Conservation (phyloP, 2,113 vertebrate species). For the Petrocephalus microphthalmus region DNA sequence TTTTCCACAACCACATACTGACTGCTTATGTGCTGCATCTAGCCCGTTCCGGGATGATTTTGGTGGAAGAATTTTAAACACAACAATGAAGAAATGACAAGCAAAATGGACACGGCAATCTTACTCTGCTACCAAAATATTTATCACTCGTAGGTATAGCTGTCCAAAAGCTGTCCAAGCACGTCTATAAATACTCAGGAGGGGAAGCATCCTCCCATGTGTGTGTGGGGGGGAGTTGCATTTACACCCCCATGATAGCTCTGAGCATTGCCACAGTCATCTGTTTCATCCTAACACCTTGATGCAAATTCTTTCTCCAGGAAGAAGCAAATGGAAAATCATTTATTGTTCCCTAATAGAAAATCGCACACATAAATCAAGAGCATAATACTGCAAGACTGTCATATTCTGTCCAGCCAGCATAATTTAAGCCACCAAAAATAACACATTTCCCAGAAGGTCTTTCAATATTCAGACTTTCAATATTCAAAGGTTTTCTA, state of each 20-base stretch:
- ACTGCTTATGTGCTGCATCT: neutral
- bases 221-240: neutral
- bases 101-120: neutral
- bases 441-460: neutral
- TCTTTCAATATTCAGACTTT: neutral
- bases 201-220: neutral
- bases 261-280: neutral
- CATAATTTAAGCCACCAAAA: neutral
- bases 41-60: neutral
- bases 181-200: neutral
- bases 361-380: neutral
- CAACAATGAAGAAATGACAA: neutral
- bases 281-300: neutral
- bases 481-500: neutral
- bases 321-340: neutral
- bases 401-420: neutral
- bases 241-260: neutral
- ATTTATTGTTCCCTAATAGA: neutral
- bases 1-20: neutral
- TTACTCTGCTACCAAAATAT: neutral
- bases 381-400: neutral
- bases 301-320: neutral
- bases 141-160: neutral
- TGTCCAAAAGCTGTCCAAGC: neutral
- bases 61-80: neutral